Evolutionary conservation across 2,797 vertebrate genomes (phyloP), one percentile per base, ranked within the genome.

Genomic region (Gymnodraco acuticeps): DNA sequence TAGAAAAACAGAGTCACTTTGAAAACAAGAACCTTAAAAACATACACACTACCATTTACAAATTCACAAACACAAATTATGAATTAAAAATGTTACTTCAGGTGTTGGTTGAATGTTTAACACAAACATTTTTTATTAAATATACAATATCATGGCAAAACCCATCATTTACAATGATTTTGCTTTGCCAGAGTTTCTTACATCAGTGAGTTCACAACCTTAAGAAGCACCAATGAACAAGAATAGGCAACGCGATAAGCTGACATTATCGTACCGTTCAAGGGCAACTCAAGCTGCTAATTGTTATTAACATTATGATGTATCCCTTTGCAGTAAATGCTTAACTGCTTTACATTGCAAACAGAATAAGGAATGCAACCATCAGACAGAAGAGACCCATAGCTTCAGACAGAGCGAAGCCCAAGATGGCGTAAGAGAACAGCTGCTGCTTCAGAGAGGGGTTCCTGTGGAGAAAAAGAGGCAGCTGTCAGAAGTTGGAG

Each of bases 321-420:
- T 61, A 19, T 80, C 60, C 63, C 50, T 81, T 70, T 55, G 64
- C 65, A 61, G 64, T 10, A 56, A 77, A 64, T 23, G 67, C 58
- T 72, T 14, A 17, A 55, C 45, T 73, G 74, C 64, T 72, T 97
- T 95, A 97, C 97, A 98, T 97, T 89, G 97, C 97, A n/a, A 98
- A 99, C 92, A 99, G 95, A 92, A 99, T 98, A 77, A 99, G 97
- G 95, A 99, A 99, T 83, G 98, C 97, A 83, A 98, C 97, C 98
- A 98, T 99, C 91, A 99, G 93, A 93, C 97, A 98, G 92, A 98
- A 98, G 54, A 98, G 97, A 89, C 97, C 98, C 98, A 98, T 98
- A 89, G 97, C 98, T 91, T 99, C 97, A 0, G 97, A 98, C 42
- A 99, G 96, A 60, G 97, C 97, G 16, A 99, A 99, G 48, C 97